Percentiles rank a stretch among this genome's conserved stretches.
Conservation (phyloP, 2,797 vertebrate species). For the Denticeps clupeoides region DNA sequence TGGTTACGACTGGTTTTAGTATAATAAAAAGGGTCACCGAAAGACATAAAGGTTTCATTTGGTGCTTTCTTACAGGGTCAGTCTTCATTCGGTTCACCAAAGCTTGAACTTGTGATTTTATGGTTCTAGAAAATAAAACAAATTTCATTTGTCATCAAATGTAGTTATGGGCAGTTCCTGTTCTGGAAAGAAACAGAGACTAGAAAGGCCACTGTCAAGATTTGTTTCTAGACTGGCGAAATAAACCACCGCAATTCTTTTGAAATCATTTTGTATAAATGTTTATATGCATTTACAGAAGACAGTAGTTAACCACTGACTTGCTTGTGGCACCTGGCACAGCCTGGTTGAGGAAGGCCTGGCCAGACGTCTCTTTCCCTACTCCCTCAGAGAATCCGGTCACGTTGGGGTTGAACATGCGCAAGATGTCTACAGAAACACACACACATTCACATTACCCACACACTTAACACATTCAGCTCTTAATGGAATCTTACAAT, state of each 20-base stretch:
- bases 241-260: too few relatives aligned
- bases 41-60: not conserved
- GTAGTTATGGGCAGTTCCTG: not conserved
- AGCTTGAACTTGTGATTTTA: slow-evolving; percentile 54
- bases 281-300: too few relatives aligned
- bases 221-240: too few relatives aligned
- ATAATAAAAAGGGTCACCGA: not conserved
- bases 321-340: slow-evolving; percentile 62
- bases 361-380: slow-evolving; percentile 35
- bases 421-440: slow-evolving; percentile 67
- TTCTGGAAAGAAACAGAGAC: too few relatives aligned
- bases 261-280: too few relatives aligned
- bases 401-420: slow-evolving; percentile 58
- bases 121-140: slow-evolving; percentile 46
- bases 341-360: slow-evolving; percentile 78
- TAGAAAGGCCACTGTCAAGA: too few relatives aligned
- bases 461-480: too few relatives aligned
- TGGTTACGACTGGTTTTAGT: not conserved
- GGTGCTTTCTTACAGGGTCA: slow-evolving; percentile 54
- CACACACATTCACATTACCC: not conserved
- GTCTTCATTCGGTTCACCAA: slow-evolving; percentile 71
- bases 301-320: too few relatives aligned
- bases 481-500: too few relatives aligned
- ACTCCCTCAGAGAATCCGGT: slow-evolving; percentile 62
- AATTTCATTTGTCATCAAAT: not conserved